Percentiles rank a stretch among this genome's conserved stretches.
Conservation (phyloP, 2,888 invertebrate species). For the Odontothrips loti region DNA sequence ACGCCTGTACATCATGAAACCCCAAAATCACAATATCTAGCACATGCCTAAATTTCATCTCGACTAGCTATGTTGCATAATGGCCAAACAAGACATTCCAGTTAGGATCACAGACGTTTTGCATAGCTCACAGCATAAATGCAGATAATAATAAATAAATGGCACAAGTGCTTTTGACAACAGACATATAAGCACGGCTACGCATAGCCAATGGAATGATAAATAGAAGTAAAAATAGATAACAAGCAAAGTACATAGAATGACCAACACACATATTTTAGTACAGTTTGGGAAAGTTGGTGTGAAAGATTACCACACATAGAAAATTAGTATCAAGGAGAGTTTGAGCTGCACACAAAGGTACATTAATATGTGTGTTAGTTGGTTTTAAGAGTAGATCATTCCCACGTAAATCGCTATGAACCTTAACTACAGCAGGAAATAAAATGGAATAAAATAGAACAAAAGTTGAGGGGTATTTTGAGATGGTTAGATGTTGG, state of each 20-base stretch:
- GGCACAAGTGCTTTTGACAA: neutral
- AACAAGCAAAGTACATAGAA: neutral
- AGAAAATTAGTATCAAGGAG: too few relatives aligned
- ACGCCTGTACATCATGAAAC: too few relatives aligned
- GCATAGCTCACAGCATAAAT: neutral
- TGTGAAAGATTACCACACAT: neutral
- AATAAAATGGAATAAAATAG: neutral
- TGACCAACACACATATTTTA: neutral
- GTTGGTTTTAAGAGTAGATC: too few relatives aligned
- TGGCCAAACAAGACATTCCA: neutral
- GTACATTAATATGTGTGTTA: neutral
- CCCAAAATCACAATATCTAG: too few relatives aligned
- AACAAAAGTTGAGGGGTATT: neutral
- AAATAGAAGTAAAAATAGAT: neutral
- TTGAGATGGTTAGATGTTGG: neutral
- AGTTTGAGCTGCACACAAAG: neutral
- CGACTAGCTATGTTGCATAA: neutral
- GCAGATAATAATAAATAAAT: neutral
- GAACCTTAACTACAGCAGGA: neutral
- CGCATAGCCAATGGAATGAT: neutral
- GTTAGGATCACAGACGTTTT: neutral
- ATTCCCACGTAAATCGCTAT: neutral
- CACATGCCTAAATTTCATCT: neutral
- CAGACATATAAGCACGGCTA: neutral
- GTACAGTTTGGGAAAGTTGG: neutral